Conservation (phyloP, 2,113 vertebrate species). For the Carassius gibelio region DNA sequence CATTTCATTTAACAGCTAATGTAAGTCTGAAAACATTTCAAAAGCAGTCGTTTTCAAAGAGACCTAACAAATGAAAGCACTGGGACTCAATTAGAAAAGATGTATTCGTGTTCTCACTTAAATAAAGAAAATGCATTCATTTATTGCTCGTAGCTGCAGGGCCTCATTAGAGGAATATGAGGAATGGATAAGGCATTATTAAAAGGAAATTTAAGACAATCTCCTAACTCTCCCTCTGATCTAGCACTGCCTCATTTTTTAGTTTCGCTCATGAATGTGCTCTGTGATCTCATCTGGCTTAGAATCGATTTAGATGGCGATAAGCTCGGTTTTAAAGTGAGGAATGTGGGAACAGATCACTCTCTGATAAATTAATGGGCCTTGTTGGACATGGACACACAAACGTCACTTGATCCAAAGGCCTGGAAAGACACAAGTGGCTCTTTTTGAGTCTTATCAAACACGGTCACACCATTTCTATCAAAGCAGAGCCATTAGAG, state of each 20-base stretch:
- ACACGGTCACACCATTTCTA: slow-evolving; percentile 66
- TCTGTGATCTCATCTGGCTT: slow-evolving; percentile 25
- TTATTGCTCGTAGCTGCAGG: slow-evolving; percentile 12
- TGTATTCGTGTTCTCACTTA: neutral
- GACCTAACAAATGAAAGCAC: neutral
- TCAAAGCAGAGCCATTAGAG: slow-evolving; percentile 65
- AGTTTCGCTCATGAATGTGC: slow-evolving; percentile 27
- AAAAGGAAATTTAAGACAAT: slow-evolving; percentile 25
- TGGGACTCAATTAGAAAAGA: neutral
- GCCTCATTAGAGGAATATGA: slow-evolving; percentile 41
- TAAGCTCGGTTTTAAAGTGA: slow-evolving; percentile 33
- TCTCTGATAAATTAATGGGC: slow-evolving; percentile 60
- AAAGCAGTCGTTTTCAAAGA: slow-evolving; percentile 2
- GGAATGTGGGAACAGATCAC: slow-evolving; percentile 59
- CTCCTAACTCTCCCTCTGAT: slow-evolving; percentile 18
- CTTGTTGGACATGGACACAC: slow-evolving; percentile 62
- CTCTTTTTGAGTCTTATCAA: slow-evolving; percentile 67
- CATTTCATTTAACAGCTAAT: slow-evolving; percentile 59
- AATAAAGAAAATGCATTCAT: slow-evolving; percentile 13
- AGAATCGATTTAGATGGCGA: slow-evolving; percentile 9
- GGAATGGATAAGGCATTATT: slow-evolving; percentile 27
- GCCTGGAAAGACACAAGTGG: slow-evolving; percentile 59
- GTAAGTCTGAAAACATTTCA: slow-evolving; percentile 60
- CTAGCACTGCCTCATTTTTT: slow-evolving; percentile 24
- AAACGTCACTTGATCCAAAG: slow-evolving; percentile 66